These are phyloP conservation scores for Podarcis cretensis DNA, from an alignment of 2,113 vertebrate species.

Conservation along the genomic window DNA sequence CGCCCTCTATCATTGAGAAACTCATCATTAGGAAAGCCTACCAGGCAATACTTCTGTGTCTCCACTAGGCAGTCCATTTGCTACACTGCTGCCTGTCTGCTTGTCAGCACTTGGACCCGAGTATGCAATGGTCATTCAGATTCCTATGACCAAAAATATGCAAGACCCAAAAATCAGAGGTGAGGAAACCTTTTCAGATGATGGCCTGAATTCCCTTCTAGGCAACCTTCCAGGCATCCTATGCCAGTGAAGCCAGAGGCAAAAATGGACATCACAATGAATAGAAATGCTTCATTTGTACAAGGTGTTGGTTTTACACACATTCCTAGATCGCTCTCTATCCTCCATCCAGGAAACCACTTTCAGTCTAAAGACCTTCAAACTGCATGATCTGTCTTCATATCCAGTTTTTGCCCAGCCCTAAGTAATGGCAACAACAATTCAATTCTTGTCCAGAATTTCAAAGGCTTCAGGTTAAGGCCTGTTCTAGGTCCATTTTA, in stretches of 20 bases:
- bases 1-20: neutral
- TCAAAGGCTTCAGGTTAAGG: neutral
- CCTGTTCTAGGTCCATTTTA: neutral
- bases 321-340: too few relatives aligned
- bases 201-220: too few relatives aligned
- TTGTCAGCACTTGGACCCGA: neutral
- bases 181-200: too few relatives aligned
- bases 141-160: neutral
- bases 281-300: too few relatives aligned
- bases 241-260: too few relatives aligned
- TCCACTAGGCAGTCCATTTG: neutral
- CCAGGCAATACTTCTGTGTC: neutral
- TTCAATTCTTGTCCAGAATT: neutral
- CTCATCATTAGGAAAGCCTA: neutral
- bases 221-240: too few relatives aligned
- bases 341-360: too few relatives aligned
- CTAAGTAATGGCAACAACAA: neutral
- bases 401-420: neutral
- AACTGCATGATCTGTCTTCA: neutral
- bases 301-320: too few relatives aligned
- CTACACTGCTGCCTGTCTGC: neutral
- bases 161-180: neutral
- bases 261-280: too few relatives aligned
- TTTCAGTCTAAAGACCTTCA: neutral
- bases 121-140: neutral